Base-by-base conservation (phyloP, 64 coral and sea anemone genomes). In the Pocillopora damicornis region DNA sequence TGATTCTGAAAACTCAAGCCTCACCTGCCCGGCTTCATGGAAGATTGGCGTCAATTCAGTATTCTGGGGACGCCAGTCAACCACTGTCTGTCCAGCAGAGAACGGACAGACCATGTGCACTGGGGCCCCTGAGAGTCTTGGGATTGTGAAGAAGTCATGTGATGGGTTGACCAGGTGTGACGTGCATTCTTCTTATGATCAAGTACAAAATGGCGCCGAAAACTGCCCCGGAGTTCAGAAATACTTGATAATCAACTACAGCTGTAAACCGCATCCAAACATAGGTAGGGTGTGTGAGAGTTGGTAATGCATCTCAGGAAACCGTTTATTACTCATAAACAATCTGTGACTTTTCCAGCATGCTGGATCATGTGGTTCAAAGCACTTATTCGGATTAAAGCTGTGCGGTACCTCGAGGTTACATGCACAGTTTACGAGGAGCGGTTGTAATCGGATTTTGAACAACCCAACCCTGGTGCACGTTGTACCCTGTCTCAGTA, bases 171-270 rank as follows among this genome's bases (percentile, higher is more conserved):
- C 90, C 23, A 86, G 86, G 58, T 99, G 97, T 91, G 93, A 93
- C 20, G 79, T 99, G 56, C 90, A 92, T 75, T 93, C 97, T 2
- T 83, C 90, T 2, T 87, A 88, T 37, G 75, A 93, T 58, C 63
- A 88, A 81, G 97, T 99, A 23, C 97, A 99, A 63, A 99, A 99
- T 75, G 97, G 97, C 22, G 97, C 97, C 0, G 97, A 99, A 73
- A 99, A 99, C 35, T 99, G 97, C 65, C 97, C 97, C 6, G 91
- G 91, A 10, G 88, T 99, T 18, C 77, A 88, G 45, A 99, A 99
- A 83, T 99, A 99, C 80, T 81, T 99, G 57, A 99, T 99, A 17
- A 89, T 99, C 25, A 99, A 99, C 79, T 99, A 99, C 88, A 99
- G 97, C 72, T 99, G 97, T 22, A 93, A 75, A 13, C 97, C 97